Conservation (phyloP, 2,113 vertebrate species). For the Sphaerodactylus townsendi region DNA sequence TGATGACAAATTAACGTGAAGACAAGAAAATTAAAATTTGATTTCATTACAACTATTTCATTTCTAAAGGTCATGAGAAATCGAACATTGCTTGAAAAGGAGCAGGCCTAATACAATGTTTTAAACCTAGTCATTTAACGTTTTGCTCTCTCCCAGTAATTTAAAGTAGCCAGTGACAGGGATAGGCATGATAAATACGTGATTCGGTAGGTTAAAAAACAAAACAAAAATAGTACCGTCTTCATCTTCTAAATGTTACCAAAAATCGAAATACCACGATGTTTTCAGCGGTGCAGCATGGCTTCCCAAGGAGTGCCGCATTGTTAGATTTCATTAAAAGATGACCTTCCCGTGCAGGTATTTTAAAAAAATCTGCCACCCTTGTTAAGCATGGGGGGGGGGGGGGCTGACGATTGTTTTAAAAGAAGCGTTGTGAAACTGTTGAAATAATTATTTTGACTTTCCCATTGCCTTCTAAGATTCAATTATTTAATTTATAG, state of each 20-base stretch:
- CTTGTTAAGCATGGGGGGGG: background rate
- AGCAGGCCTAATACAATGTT: background rate
- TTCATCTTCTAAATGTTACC: background rate
- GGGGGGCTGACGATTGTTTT: background rate
- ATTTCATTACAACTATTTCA: background rate
- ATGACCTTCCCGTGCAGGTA: conserved; percentile 32
- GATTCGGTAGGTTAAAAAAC: too few relatives aligned
- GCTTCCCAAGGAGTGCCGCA: conserved; percentile 56
- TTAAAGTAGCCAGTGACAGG: background rate
- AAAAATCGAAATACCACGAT: conserved; percentile 24
- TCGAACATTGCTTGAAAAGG: background rate
- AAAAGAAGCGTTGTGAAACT: background rate
- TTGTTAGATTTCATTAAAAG: conserved; percentile 26
- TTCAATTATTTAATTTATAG: background rate
- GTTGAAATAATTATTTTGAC: background rate
- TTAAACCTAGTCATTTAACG: background rate
- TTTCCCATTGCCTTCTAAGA: background rate
- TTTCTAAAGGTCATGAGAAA: background rate
- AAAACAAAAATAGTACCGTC: too few relatives aligned
- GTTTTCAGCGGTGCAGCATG: background rate
- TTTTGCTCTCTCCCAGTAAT: background rate
- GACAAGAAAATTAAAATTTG: background rate
- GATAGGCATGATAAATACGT: background rate
- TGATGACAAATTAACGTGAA: background rate
- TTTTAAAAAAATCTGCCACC: conserved; percentile 48